A percentile compares a stretch with the other conserved stretches of the same genome.
phyloP scores from a whole-genome alignment of 2,113 vertebrate species.

The Alligator mississippiensis region DNA sequence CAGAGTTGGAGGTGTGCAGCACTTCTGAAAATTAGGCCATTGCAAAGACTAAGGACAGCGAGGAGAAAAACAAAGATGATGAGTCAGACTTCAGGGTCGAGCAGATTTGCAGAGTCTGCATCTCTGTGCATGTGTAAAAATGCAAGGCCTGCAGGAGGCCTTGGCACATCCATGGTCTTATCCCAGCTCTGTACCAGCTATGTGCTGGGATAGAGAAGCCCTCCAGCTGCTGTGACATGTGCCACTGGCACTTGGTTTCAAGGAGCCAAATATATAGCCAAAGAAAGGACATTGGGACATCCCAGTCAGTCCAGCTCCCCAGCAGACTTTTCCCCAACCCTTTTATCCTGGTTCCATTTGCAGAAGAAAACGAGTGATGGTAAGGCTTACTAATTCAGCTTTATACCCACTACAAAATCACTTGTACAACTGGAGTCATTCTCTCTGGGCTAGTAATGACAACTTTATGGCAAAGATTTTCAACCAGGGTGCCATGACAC shows the following conservation, averaged over 20 bases:
- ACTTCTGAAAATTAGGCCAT: not conserved
- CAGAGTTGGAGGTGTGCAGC: not conserved
- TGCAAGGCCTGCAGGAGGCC: not conserved
- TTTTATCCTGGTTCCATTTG: not conserved
- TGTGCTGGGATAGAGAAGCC: not conserved
- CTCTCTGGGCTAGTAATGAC: not conserved
- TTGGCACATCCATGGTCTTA: not conserved
- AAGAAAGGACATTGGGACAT: not conserved
- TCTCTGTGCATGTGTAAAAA: fast-evolving
- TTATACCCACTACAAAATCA: not conserved
- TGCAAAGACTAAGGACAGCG: constrained; percentile 19
- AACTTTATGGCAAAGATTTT: not conserved
- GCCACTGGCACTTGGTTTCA: not conserved
- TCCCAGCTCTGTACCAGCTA: not conserved
- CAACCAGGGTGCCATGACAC: too few species aligned
- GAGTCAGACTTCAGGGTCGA: not conserved
- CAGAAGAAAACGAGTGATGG: not conserved
- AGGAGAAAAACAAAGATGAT: not conserved
- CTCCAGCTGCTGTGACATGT: not conserved
- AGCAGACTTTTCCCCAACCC: not conserved
- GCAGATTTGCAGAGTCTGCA: not conserved
- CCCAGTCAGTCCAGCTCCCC: not conserved
- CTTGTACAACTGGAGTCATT: not conserved
- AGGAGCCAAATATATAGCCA: not conserved
- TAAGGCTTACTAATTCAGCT: not conserved